Base-by-base conservation (phyloP, 1,140 invertebrate genomes). In the Aphelinus atriplicis region DNA sequence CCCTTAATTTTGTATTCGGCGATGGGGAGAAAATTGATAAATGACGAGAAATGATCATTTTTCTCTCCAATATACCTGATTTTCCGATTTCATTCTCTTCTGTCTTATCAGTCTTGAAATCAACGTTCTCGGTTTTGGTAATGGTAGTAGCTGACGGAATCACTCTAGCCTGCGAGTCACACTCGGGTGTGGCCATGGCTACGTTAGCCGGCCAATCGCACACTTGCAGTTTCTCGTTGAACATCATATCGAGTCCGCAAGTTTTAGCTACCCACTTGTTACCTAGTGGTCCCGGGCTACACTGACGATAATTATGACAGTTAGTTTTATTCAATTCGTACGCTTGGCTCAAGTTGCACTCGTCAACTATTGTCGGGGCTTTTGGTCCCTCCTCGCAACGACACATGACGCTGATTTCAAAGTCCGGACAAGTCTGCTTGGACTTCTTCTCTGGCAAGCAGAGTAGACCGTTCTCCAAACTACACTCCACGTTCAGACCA, bases 401-500 rank as follows among this genome's bases (percentile, higher is more conserved):
- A 81, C 94, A 95, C 47, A 91, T 87, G 50, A 94, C 90, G 47
- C 93, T 88, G 10, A 95, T 90, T 83, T 95, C 93, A 84, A 94
- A 95, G 82, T 95, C 93, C 48, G 88, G 84, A 81, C 92, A 93
- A 10, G 86, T 85, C 51, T 79, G 78, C 26, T 84, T 80, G 46
- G 82, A 78, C 7, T 81, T 72, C 48, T 88, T 84, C 2, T 81
- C 80, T 43, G 88, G 81, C 4, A n/a, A 3, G 81, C 95, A 96
- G 5, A 91, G 83, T 0, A 96, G 86, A 1, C 95, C 95, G 57
- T 89, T 88, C 78, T 93, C 89, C 43, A 95, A 80, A 79, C 90
- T 92, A 81, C 95, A 96, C 63, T 93, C 90, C 0, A 94, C 93
- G 80, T 94, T 90, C 72, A 95, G 87, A 1, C 92, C 92, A 10